Evolutionary conservation across 2,113 vertebrate species (phyloP).

Genomic region (Bubo bubo): DNA sequence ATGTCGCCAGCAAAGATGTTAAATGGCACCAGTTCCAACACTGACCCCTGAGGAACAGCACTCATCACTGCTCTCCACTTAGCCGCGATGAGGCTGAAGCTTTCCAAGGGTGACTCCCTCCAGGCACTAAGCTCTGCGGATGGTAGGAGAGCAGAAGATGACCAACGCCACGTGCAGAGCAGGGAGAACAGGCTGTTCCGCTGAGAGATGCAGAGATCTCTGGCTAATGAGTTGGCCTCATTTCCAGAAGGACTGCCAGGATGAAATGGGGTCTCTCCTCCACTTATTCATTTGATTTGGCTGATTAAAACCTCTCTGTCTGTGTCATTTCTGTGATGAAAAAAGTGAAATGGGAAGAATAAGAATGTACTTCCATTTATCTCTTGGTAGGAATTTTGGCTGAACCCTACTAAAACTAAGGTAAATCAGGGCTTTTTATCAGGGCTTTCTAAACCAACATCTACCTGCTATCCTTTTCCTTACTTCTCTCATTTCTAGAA

Average conservation of each 20-base stretch:
- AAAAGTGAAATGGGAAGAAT: neutral
- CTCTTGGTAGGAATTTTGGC: neutral
- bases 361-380: conserved; percentile 4
- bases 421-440: neutral
- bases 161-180: neutral
- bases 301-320: neutral
- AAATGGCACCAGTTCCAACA: too few species aligned
- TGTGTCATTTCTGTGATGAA: conserved; percentile 24
- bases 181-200: conserved; percentile 52
- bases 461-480: neutral
- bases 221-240: conserved; percentile 39
- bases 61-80: neutral
- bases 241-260: conserved; percentile 51
- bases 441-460: neutral
- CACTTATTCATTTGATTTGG: conserved; percentile 43
- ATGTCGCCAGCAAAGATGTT: too few species aligned
- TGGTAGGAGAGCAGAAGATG: neutral
- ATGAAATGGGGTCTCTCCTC: conserved; percentile 67
- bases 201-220: conserved; percentile 2
- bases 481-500: neutral
- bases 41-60: too few species aligned
- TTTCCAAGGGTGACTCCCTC: neutral
- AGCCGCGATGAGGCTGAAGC: neutral
- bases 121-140: neutral
- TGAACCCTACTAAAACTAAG: neutral